phyloP scores from a whole-genome alignment of 2,888 invertebrate species.

The Oscheius sp. region DNA sequence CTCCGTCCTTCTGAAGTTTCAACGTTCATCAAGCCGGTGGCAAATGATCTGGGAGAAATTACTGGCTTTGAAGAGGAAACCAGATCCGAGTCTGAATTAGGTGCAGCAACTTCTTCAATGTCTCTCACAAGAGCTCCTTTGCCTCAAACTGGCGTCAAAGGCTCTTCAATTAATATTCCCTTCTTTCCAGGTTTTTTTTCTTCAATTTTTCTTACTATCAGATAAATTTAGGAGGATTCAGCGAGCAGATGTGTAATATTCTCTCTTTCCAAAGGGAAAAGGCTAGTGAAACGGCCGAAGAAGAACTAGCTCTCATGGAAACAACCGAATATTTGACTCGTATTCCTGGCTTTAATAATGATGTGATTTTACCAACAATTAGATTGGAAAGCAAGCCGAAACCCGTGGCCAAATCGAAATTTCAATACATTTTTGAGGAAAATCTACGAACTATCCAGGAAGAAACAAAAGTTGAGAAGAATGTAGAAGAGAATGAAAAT shows the following conservation, averaged over 20 bases:
- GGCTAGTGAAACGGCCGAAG: background rate
- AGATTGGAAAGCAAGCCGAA: background rate
- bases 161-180: slow-evolving; percentile 59
- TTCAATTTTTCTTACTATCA: background rate
- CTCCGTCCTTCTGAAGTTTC: background rate
- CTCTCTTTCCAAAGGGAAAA: slow-evolving; percentile 32
- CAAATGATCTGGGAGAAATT: background rate
- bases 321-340: slow-evolving; percentile 30
- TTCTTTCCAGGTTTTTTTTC: slow-evolving; percentile 40
- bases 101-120: slow-evolving; percentile 40
- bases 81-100: slow-evolving; percentile 12
- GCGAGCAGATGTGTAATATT: slow-evolving; percentile 37
- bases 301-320: background rate
- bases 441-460: background rate
- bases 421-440: background rate
- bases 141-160: slow-evolving; percentile 37
- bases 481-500: background rate
- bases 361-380: background rate
- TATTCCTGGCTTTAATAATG: slow-evolving; percentile 42
- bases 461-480: background rate
- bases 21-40: slow-evolving; percentile 6
- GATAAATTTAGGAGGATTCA: slow-evolving; percentile 39
- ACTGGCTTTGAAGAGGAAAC: slow-evolving; percentile 7
- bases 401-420: background rate
- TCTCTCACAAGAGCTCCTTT: slow-evolving; percentile 33